Evolutionary conservation across 2,888 invertebrate species (phyloP).

Genomic region (Agapostemon virescens): DNA sequence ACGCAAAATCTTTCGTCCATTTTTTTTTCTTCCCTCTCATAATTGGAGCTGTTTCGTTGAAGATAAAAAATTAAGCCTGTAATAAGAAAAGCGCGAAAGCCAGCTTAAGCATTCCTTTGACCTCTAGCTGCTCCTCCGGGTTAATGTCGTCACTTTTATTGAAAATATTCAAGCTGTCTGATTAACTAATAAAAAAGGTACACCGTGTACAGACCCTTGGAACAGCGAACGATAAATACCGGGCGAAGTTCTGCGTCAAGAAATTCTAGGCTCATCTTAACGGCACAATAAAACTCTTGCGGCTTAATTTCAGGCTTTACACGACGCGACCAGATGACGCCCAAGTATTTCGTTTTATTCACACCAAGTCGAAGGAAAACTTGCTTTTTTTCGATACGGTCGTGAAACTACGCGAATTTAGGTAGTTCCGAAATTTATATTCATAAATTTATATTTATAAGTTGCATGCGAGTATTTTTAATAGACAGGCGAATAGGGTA

Average conservation of each 20-base stretch:
- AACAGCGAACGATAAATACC: conserved; percentile 62
- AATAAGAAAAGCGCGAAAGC: conserved; percentile 57
- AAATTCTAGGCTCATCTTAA: conserved; percentile 67
- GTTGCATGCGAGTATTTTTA: not conserved
- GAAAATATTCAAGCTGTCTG: conserved; percentile 71
- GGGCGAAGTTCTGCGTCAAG: conserved; percentile 28
- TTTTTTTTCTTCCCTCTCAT: conserved; percentile 52
- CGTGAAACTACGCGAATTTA: not conserved
- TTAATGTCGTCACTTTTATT: conserved; percentile 74
- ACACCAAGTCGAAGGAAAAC: conserved; percentile 14
- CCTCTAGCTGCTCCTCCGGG: conserved; percentile 23
- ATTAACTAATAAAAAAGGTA: conserved; percentile 71
- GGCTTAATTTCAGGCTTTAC: conserved; percentile 69
- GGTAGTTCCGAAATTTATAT: not conserved
- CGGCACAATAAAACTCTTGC: conserved; percentile 69
- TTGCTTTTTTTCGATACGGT: not conserved
- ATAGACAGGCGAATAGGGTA: too few relatives aligned
- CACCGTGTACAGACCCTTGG: conserved; percentile 48
- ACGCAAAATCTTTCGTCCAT: conserved; percentile 63
- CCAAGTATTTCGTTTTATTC: conserved; percentile 57
- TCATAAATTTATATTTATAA: not conserved
- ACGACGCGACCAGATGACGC: conserved; percentile 63
- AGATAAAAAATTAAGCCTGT: conserved; percentile 67
- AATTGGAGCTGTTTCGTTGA: conserved; percentile 62
- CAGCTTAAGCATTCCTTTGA: conserved; percentile 27